Evolutionary conservation across 2,888 invertebrate genomes (phyloP).

Genomic region (Lithophane ornitopus): DNA sequence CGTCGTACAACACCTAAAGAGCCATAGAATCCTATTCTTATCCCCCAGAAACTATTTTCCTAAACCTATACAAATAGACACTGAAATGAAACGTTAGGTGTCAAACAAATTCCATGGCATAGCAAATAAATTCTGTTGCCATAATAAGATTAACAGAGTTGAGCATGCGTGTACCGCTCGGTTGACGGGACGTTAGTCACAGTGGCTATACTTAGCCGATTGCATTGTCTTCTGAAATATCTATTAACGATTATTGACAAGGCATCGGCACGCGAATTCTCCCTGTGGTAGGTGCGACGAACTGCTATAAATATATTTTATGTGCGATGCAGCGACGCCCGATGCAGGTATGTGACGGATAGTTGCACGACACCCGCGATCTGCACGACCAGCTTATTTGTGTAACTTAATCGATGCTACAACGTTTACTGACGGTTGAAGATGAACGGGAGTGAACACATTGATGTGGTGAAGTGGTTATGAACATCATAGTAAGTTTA

Average conservation of each 20-base stretch:
- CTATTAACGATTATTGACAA: slow-evolving; percentile 91
- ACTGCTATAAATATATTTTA: slow-evolving; percentile 90
- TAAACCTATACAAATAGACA: slow-evolving; percentile 67
- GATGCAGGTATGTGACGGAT: slow-evolving; percentile 77
- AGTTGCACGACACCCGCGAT: slow-evolving; percentile 58
- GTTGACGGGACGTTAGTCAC: slow-evolving; percentile 88
- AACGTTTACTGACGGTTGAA: slow-evolving; percentile 7
- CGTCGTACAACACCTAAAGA: slow-evolving; percentile 18
- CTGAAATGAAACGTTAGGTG: slow-evolving; percentile 81
- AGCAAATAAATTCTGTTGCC: slow-evolving; percentile 87
- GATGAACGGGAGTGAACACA: slow-evolving; percentile 5
- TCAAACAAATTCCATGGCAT: slow-evolving; percentile 85
- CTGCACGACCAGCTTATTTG: slow-evolving; percentile 51
- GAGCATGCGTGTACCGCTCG: slow-evolving; percentile 79
- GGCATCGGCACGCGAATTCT: slow-evolving; percentile 90
- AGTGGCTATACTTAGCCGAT: slow-evolving; percentile 87
- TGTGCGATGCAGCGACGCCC: slow-evolving; percentile 80
- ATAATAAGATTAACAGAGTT: slow-evolving; percentile 89
- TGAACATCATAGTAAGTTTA: neutral
- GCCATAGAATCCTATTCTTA: slow-evolving; percentile 45
- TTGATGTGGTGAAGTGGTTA: neutral
- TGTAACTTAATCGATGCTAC: slow-evolving; percentile 54
- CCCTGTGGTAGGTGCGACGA: slow-evolving; percentile 88
- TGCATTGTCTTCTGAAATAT: slow-evolving; percentile 91
- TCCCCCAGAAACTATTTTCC: slow-evolving; percentile 59